Evolutionary conservation across 1,140 invertebrate species (phyloP).

Genomic region (Drosophila kurseongensis): DNA sequence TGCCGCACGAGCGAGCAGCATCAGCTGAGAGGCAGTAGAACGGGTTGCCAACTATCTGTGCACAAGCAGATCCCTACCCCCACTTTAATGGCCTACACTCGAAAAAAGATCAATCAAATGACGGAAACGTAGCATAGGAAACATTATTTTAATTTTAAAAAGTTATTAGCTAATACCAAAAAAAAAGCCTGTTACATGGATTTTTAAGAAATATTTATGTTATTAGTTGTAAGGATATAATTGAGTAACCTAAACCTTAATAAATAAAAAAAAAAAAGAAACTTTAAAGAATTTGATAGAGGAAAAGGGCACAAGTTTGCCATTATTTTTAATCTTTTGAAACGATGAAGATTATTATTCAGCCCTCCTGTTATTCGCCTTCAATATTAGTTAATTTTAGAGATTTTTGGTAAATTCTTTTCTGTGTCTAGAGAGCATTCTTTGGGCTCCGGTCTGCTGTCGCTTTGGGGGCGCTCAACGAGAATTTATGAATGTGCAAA

Average conservation of each 20-base stretch:
- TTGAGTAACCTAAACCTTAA: too few relatives aligned
- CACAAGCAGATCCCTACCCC: conserved; percentile 29
- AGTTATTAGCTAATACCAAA: too few relatives aligned
- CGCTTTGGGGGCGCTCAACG: conserved; percentile 79
- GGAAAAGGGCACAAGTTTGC: too few relatives aligned
- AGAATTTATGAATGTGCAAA: conserved; percentile 84
- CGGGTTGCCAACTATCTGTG: conserved; percentile 48
- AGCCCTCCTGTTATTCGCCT: neutral
- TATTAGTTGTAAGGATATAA: too few relatives aligned
- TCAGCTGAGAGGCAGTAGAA: conserved; percentile 25
- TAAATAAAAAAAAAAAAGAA: too few relatives aligned
- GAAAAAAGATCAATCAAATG: neutral
- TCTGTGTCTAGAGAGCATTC: conserved; percentile 50
- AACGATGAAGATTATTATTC: neutral
- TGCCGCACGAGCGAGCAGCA: conserved; percentile 53
- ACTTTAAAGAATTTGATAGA: too few relatives aligned
- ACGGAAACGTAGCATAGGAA: too few relatives aligned
- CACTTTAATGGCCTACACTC: conserved; percentile 31
- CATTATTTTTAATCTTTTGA: too few relatives aligned
- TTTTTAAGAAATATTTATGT: too few relatives aligned
- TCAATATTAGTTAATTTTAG: neutral
- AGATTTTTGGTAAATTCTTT: neutral
- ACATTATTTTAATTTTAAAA: too few relatives aligned
- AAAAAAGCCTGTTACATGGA: too few relatives aligned
- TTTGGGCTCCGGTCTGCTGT: conserved; percentile 54